phyloP scores from a whole-genome alignment of 2,888 invertebrate species.

The Meloe dianella region DNA sequence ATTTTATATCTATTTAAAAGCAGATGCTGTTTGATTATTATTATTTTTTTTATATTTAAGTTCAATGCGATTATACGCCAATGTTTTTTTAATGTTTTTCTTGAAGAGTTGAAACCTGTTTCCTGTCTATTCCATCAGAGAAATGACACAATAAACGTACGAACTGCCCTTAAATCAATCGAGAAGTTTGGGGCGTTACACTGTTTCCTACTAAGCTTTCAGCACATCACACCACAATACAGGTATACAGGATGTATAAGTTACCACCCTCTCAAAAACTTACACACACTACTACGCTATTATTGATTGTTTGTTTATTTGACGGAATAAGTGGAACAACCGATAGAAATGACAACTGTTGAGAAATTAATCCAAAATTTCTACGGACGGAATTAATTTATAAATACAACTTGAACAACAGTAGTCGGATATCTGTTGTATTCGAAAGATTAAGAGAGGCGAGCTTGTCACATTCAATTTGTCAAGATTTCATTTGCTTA shows the following conservation, averaged over 20 bases:
- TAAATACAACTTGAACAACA: too few relatives aligned
- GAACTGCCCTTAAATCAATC: constrained; percentile 30
- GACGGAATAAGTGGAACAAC: too few relatives aligned
- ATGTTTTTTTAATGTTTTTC: constrained; percentile 14
- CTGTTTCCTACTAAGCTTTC: constrained; percentile 29
- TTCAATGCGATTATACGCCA: not conserved
- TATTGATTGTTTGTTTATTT: not conserved
- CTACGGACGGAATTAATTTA: too few relatives aligned
- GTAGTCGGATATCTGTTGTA: too few relatives aligned
- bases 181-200: constrained; percentile 33
- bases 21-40: not conserved
- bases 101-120: constrained; percentile 24
- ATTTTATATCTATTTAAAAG: not conserved
- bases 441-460: too few relatives aligned
- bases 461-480: too few relatives aligned
- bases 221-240: constrained; percentile 19
- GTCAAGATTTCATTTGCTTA: too few relatives aligned
- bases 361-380: too few relatives aligned
- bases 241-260: constrained; percentile 29
- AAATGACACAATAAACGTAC: constrained; percentile 21
- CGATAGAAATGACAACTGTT: too few relatives aligned
- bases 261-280: constrained; percentile 8
- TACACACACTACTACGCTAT: not conserved
- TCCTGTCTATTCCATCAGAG: constrained; percentile 26
- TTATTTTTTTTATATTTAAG: not conserved